Percentiles rank a stretch among this genome's conserved stretches.
Conservation (phyloP, 2,888 invertebrate genomes). For the Teleiodes luculella region DNA sequence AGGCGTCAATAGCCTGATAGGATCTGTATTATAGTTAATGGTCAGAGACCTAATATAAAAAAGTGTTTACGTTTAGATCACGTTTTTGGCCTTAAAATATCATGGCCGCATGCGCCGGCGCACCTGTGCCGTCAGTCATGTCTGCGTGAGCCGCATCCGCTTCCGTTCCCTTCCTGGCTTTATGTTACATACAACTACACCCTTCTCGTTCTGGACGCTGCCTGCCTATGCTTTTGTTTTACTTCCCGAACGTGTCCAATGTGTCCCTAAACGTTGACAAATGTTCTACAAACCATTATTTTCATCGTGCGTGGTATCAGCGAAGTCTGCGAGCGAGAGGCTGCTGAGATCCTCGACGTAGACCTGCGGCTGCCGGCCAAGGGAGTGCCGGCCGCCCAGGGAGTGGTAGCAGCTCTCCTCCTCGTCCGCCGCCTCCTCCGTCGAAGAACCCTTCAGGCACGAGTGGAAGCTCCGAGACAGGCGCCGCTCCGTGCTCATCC, state of each 20-base stretch:
- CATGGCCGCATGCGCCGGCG: constrained; percentile 40
- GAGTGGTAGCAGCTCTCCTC: constrained; percentile 73
- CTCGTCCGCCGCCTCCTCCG: constrained; percentile 72
- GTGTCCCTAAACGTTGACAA: no score
- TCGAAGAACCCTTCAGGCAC: constrained; percentile 80
- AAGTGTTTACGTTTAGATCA: constrained; percentile 44
- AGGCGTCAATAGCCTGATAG: no score
- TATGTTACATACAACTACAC: constrained; percentile 5
- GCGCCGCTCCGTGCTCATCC: constrained; percentile 77
- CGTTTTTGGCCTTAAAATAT: constrained; percentile 45
- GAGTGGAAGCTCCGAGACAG: constrained; percentile 84
- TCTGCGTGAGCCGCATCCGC: constrained; percentile 54
- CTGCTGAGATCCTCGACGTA: constrained; percentile 70
- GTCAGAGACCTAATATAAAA: no score
- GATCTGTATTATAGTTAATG: no score
- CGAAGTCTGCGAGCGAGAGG: constrained; percentile 67
- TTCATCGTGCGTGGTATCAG: constrained; percentile 55
- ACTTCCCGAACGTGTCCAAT: no score
- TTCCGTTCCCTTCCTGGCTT: constrained; percentile 32
- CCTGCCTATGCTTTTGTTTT: not conserved
- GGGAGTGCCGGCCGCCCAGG: constrained; percentile 65
- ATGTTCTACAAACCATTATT: constrained; percentile 56
- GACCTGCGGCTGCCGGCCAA: constrained; percentile 63
- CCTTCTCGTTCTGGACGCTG: constrained; percentile 10
- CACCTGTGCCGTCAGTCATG: constrained; percentile 46